phyloP scores from a whole-genome alignment of 2,113 vertebrate species.

The Equus quagga region DNA sequence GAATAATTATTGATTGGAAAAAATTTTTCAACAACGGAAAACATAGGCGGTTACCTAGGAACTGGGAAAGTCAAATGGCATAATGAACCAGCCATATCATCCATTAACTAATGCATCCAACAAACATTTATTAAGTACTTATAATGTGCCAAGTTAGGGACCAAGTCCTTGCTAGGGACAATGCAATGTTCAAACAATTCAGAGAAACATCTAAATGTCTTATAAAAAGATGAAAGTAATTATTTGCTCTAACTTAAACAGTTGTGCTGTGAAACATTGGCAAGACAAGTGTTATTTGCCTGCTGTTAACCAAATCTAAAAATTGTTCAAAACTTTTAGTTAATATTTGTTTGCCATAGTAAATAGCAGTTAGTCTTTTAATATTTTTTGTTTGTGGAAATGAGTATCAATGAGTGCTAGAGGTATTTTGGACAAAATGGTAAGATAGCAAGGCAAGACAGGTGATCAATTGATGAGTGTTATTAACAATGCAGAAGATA shows the following conservation, averaged over 20 bases:
- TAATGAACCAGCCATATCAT: neutral
- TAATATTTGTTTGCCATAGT: neutral
- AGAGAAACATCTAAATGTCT: neutral
- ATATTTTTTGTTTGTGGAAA: constrained; percentile 16
- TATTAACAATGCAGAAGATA: neutral
- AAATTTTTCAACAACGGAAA: neutral
- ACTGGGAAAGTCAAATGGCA: neutral
- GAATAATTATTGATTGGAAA: neutral
- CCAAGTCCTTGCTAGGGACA: neutral
- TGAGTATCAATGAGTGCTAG: neutral
- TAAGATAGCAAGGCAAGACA: neutral
- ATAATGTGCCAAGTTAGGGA: neutral
- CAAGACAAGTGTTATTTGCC: neutral
- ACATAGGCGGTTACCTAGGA: neutral
- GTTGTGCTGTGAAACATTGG: neutral
- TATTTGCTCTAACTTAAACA: constrained; percentile 13
- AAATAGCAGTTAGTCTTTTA: neutral
- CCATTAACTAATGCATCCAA: neutral
- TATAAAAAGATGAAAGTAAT: neutral
- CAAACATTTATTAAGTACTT: neutral
- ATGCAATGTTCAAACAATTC: neutral
- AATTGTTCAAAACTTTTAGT: neutral
- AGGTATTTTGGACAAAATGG: neutral
- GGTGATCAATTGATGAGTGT: neutral
- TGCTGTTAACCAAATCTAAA: constrained; percentile 9